Evolutionary conservation across 2,888 invertebrate genomes (phyloP), one percentile per base, ranked within the genome.

Genomic region (Tanaodytes sp.): DNA sequence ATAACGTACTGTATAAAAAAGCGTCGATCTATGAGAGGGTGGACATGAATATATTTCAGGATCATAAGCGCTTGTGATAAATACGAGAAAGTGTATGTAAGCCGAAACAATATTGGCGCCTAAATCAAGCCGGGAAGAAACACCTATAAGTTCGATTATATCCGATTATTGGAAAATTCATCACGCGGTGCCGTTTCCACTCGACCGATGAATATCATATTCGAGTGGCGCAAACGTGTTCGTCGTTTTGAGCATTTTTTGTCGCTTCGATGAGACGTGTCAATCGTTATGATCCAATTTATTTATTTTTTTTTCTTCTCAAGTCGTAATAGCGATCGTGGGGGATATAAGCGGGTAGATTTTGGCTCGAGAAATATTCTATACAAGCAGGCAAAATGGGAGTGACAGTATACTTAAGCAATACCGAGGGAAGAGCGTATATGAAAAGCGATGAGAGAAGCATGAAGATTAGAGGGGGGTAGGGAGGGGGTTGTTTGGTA

Each of bases 401-500:
- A 67, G 62, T 59, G 72, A 75, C 73, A 69, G 73, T 72, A 75
- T 75, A 75, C 72, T 67, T 72, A 70, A 71, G 73, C 64, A 73
- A 72, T 69, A 67, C 58, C 65, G 63, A 70, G 62, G 72, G 67
- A 63, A 72, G 72, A 62, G 71, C 69, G 67, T 71, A 23, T 61
- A 69, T n/a, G 54, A 64, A 71, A 68, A 63, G 48, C 48, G 73
- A 68, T 49, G 55, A 52, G 59, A 57, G 48, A 40, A 42, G 52
- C 61, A 61, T 45, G n/a, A n/a, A n/a, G n/a, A n/a, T n/a, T n/a
- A n/a, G n/a, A n/a, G n/a, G n/a, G n/a, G n/a, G n/a, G n/a, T n/a
- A n/a, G n/a, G n/a, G n/a, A n/a, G 57, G 63, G 65, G 66, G 65
- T 33, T 75, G 73, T 72, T 77, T 75, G 75, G 73, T 72, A 76